Percentiles rank a stretch among this genome's conserved stretches.
Conservation (phyloP, 2,888 invertebrate genomes). For the Melinaea menophilus region DNA sequence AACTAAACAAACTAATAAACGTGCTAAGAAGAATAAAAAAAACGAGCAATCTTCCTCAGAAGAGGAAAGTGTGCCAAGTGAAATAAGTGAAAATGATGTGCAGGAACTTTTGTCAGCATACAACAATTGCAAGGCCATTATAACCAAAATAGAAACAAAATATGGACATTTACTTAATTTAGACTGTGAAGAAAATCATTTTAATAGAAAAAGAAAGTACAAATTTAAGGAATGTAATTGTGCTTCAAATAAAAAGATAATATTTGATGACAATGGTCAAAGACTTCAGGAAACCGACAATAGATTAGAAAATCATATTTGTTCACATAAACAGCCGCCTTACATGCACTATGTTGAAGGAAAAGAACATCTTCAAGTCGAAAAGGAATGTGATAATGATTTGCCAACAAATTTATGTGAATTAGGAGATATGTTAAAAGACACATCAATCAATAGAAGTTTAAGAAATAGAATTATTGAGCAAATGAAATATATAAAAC, state of each 20-base stretch:
- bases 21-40: conserved; percentile 15
- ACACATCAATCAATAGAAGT: conserved; percentile 41
- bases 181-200: conserved; percentile 26
- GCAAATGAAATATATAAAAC: conserved; percentile 49
- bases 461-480: conserved; percentile 52
- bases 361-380: conserved; percentile 43
- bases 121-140: conserved; percentile 55
- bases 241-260: conserved; percentile 52
- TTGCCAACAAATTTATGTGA: conserved; percentile 52
- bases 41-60: conserved; percentile 9
- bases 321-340: conserved; percentile 40
- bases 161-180: conserved; percentile 62
- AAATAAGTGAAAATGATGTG: conserved; percentile 52
- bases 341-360: conserved; percentile 13
- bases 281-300: conserved; percentile 39
- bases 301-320: conserved; percentile 48
- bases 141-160: conserved; percentile 59
- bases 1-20: conserved; percentile 20
- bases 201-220: conserved; percentile 22
- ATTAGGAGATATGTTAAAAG: conserved; percentile 46
- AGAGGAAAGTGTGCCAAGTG: conserved; percentile 35
- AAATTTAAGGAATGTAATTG: conserved; percentile 48
- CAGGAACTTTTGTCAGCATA: conserved; percentile 42
- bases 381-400: conserved; percentile 38
- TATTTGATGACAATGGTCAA: conserved; percentile 64